Evolutionary conservation across 1,140 invertebrate species (phyloP), one percentile per base, ranked within the genome.

Genomic region (Triops cancriformis): DNA sequence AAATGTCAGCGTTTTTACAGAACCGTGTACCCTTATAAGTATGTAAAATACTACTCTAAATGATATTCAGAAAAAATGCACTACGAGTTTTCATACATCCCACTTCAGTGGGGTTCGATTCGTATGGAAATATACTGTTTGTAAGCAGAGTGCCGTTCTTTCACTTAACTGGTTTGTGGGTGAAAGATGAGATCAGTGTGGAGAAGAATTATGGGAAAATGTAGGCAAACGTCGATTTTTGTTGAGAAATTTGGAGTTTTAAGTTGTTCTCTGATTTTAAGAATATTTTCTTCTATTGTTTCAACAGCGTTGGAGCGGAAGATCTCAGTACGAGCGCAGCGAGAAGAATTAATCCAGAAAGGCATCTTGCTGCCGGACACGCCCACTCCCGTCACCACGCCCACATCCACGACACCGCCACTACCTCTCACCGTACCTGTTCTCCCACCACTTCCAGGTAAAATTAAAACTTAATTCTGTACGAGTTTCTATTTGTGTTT

Each of bases 281-380:
- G 12, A 73, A 6, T 73, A 74, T 5, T 77, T 2, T 26, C 27
- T 73, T 28, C 73, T 76, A 84, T 82, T 82, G 84, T 82, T 81
- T 82, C 88, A 87, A 76, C 86, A 98, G 96, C 95, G 81, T 89
- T 98, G 87, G 96, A 98, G 88, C 90, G 96, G 84, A 98, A 97
- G 88, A 98, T 98, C 87, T 98, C 96, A 83, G 94, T 98, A 87
- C 91, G 96, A 87, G 94, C 94, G 83, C 96, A 95, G 87, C 90
- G 95, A 87, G 95, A 98, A 86, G 96, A 98, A 85, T 88, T 98
- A 87, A 94, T 98, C 84, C 92, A 95, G 87, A 97, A 97, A 88
- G 96, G 96, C 82, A 97, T 98, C 82, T 87, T 98, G 77, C 85
- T 94, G 82, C 93, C 94, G 80, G 94, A 96, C 82, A 94, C 91